Percentiles rank a stretch among this genome's conserved stretches.
These are phyloP conservation scores for Henricia sp. DNA, from an alignment of 53 echinoderm and acorn worm species.

Conservation along the genomic window DNA sequence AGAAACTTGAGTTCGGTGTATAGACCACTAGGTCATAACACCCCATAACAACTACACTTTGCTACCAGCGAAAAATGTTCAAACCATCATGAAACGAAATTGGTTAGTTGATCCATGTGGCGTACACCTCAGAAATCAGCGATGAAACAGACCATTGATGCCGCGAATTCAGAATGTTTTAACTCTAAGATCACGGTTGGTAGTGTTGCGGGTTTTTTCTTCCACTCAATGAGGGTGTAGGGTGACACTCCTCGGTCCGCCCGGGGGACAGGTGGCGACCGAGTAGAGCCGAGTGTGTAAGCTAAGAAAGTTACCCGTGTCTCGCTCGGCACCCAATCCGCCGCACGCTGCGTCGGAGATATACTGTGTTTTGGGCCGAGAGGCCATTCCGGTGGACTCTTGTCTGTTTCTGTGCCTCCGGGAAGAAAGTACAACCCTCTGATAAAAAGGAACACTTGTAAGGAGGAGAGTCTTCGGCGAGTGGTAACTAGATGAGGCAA, in stretches of 20 bases:
- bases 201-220: too few relatives aligned
- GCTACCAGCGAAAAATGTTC: too few relatives aligned
- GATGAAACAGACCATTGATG: too few relatives aligned
- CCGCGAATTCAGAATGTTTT: too few relatives aligned
- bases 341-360: neutral
- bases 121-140: too few relatives aligned
- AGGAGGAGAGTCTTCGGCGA: slow-evolving; percentile 30
- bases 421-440: neutral
- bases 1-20: too few relatives aligned
- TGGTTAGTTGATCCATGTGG: too few relatives aligned
- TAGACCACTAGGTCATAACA: too few relatives aligned
- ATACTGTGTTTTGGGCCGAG: slow-evolving; percentile 5
- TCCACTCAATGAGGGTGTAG: slow-evolving; percentile 3
- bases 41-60: too few relatives aligned
- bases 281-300: slow-evolving; percentile 22
- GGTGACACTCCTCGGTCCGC: neutral
- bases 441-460: slow-evolving; percentile 4
- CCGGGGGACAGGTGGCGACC: neutral
- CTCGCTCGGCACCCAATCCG: slow-evolving; percentile 7
- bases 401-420: slow-evolving; percentile 23
- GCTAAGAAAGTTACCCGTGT: slow-evolving; percentile 41
- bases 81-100: too few relatives aligned
- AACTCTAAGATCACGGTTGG: too few relatives aligned
- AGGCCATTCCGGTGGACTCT: slow-evolving; percentile 2
- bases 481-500: slow-evolving; percentile 52